Evolutionary conservation across 2,113 vertebrate genomes (phyloP), one percentile per base, ranked within the genome.

Genomic region (Pitta sordida): DNA sequence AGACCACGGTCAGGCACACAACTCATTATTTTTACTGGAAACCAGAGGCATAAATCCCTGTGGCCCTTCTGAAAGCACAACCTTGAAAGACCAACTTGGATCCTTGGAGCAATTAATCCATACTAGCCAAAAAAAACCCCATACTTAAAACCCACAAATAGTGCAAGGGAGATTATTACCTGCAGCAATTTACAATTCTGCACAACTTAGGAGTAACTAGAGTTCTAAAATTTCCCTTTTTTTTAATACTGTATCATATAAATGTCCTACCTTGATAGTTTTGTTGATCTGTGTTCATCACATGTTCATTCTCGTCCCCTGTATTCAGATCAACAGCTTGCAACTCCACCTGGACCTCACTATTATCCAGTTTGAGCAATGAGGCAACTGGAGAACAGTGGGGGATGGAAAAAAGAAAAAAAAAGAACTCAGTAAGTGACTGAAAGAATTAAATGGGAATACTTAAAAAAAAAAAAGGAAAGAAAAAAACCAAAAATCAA

Each of bases 281-380:
- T 88, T 96, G 97, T 95, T 98, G 98, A 86, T 95, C 97, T 93
- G 91, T 97, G 94, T 98, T 95, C 79, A 75, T 52, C 3, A 71
- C 95, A 63, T 96, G 95, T 94, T 98, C 98, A 97, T 98, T 98
- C 92, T 97, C 97, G 89, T 89, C 96, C 95, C 94, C 96, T 81
- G 97, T 96, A 97, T 97, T 97, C 81, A 94, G 97, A 97, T 97
- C 97, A 84, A 97, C 96, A 96, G 96, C 97, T 87, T 98, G 97
- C 44, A 94, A 86, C 55, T 98, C 97, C 96, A 97, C 96, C 95
- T 98, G 98, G 94, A 97, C 97, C 74, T 97, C 97, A 92, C 96
- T 96, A 96, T 97, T 97, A 95, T 97, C 98, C 93, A 96, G 90
- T 96, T 94, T 95, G 97, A 96, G 91, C 92, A 96, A 88, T 52